Evolutionary conservation across 2,797 vertebrate genomes (phyloP), one percentile per base, ranked within the genome.

Genomic region (Oophaga sylvatica): DNA sequence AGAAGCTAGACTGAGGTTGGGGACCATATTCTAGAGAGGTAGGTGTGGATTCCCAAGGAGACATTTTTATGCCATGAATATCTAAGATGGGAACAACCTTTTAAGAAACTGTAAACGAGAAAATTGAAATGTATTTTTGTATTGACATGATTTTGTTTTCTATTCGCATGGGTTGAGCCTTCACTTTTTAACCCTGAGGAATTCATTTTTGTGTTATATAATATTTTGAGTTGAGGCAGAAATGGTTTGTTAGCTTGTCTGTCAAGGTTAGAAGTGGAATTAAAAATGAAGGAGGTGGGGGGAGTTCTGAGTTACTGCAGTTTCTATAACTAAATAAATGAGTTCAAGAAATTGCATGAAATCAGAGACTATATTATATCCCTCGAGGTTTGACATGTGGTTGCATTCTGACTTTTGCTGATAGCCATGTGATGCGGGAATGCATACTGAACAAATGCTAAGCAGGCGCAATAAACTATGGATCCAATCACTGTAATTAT

Each of bases 311-410:
- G 63, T 59, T 11, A 22, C 8, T 26, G 62, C n/a, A 80, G 19
- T n/a, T 80, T 80, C 5, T 63, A 68, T 26, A 80, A 80, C 76
- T 60, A 68, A 59, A 86, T 80, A 86, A 53, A 68, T 22, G n/a
- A 17, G 41, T 79, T 83, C 60, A 57, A 31, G 60, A 79, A 63
- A 77, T 29, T 85, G n/a, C 41, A 65, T 65, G 73, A 78, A 79
- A 68, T 68, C 17, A 26, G 84, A 80, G 84, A 22, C 41, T 68
- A 65, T 65, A 73, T 63, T 85, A 29, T 20, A 53, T 78, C 70
- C 71, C 83, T 68, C 7, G 73, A 67, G 84, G 41, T 77, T 75
- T 85, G 60, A 77, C 73, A 78, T 85, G 35, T 85, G 73, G 17
- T 75, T 78, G 84, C 62, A 35, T 65, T 85, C 75, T 57, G 22